phyloP scores from a whole-genome alignment of 2,113 vertebrate genomes.

The Cephalopterus ornatus region DNA sequence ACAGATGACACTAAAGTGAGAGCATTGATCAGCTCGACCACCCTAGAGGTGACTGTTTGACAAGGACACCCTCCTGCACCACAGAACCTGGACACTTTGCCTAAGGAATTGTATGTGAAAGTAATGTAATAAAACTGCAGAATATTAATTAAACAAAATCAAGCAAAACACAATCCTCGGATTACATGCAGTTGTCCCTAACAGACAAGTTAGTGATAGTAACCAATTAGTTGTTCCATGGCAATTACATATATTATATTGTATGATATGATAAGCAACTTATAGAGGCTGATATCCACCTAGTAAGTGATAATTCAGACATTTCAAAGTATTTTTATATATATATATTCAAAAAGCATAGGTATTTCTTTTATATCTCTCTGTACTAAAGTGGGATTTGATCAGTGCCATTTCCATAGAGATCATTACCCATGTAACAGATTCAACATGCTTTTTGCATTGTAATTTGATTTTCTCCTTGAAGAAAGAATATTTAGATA shows the following conservation, averaged over 20 bases:
- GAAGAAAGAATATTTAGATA: neutral
- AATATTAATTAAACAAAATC: neutral
- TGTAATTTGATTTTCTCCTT: neutral
- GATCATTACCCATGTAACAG: neutral
- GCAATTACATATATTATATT: neutral
- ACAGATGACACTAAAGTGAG: neutral
- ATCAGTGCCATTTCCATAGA: neutral
- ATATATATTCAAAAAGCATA: rapidly evolving
- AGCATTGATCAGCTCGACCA: neutral
- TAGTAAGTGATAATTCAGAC: neutral
- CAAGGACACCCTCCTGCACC: neutral
- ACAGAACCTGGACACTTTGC: neutral
- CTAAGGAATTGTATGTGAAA: neutral
- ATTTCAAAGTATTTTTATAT: neutral
- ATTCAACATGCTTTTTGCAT: neutral
- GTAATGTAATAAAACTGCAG: neutral
- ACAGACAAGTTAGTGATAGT: neutral
- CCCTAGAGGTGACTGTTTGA: neutral
- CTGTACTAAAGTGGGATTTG: neutral
- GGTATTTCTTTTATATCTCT: neutral
- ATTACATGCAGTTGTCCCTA: neutral
- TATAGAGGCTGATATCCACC: neutral
- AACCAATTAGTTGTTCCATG: neutral
- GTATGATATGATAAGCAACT: neutral
- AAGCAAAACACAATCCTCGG: neutral